Percentiles rank a stretch among this genome's conserved stretches.
phyloP scores from a whole-genome alignment of 2,797 vertebrate genomes.

The Chelidonichthys spinosus region DNA sequence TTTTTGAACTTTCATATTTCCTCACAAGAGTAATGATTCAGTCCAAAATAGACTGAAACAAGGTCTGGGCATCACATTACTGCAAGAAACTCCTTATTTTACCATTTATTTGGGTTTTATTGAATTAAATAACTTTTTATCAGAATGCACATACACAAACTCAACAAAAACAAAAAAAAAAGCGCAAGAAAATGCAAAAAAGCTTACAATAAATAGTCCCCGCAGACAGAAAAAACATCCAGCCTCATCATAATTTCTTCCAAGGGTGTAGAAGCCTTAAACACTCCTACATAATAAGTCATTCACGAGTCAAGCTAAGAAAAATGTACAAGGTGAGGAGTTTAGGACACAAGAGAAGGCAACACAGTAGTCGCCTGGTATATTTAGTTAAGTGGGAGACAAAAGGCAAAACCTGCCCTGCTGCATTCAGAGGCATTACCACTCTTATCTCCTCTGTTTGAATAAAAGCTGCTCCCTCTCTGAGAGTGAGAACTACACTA shows the following conservation, averaged over 20 bases:
- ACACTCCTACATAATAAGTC: constrained; percentile 32
- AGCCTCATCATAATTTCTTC: constrained; percentile 25
- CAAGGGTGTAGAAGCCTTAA: constrained; percentile 16
- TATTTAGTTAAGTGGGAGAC: constrained; percentile 42
- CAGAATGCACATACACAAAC: neutral
- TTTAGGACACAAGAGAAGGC: constrained; percentile 7
- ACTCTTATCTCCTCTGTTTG: constrained; percentile 61
- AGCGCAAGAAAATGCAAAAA: neutral
- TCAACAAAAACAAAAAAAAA: constrained; percentile 2
- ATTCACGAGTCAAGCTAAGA: constrained; percentile 25
- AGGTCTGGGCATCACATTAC: constrained; percentile 28
- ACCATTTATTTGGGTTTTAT: constrained; percentile 5
- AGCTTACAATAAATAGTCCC: constrained; percentile 1
- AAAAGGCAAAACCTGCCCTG: constrained; percentile 77
- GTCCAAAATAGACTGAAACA: constrained; percentile 49
- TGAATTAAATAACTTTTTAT: constrained; percentile 1
- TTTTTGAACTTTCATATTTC: constrained; percentile 76
- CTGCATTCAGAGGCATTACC: constrained; percentile 77
- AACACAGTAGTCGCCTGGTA: constrained; percentile 28
- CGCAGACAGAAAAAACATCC: constrained; percentile 19
- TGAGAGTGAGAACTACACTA: constrained; percentile 33
- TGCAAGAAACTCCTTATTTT: constrained; percentile 7
- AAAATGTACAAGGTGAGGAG: constrained; percentile 28
- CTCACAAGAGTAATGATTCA: constrained; percentile 50
- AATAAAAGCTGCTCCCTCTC: constrained; percentile 48